Base-by-base conservation (phyloP, 2,888 invertebrate species). In the Sesia apiformis region DNA sequence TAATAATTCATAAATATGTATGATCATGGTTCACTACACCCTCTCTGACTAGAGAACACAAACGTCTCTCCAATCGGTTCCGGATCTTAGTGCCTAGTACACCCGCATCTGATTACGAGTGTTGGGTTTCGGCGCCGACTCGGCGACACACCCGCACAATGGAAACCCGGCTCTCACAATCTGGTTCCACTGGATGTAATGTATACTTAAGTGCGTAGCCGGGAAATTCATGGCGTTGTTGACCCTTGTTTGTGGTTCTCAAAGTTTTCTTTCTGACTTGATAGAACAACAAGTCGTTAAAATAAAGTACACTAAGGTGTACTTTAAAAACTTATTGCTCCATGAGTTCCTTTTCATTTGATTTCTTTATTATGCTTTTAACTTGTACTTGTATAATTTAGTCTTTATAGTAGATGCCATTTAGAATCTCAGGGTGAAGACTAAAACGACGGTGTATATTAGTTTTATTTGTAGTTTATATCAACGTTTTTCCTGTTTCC, bases 41-140 rank as follows among this genome's bases (percentile, higher is more conserved):
- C n/a, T 46, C 43, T 23, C 23, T n/a, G 8, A 8, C 43, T 43
- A 43, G n/a, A 43, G 43, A 42, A 43, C 4, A 8, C 46, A 7
- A 50, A 50, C 50, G 58, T n/a, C 8, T 7, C 58, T 58, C 61
- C 70, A 67, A 75, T 74, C 73, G 70, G 71, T 72, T 73, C 74
- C 75, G 70, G 76, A 73, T 74, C 70, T 68, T 60, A 56, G 59
- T 61, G 60, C 57, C 55, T 60, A 58, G 54, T 53, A 5, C 56
- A 40, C 55, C 49, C 59, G 65, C 79, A 72, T 81, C 74, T 67
- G 59, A 76, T 85, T 84, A 74, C 81, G 58, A 56, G 59, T 86
- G 69, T 86, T 68, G 63, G 63, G 78, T 86, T 81, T 74, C 86
- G 72, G 69, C 70, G 76, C 64, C 75, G 59, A 54, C 66, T 63